phyloP scores from a whole-genome alignment of 1,140 invertebrate species.

The Lutraria rhynchaena region DNA sequence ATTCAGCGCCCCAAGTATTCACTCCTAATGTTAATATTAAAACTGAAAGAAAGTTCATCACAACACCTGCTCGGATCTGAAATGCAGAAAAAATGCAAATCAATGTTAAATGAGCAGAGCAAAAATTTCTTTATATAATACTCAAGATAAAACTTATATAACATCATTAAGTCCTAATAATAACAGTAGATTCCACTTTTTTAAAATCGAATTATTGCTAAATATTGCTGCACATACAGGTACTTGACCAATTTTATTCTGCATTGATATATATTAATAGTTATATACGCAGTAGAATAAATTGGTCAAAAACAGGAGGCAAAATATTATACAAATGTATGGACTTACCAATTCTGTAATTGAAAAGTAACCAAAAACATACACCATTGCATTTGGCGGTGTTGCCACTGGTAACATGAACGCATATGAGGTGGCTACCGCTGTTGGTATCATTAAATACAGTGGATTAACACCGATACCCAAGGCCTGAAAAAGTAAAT shows the following conservation, averaged over 20 bases:
- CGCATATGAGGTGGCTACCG: conserved; percentile 90
- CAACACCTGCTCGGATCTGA: conserved; percentile 47
- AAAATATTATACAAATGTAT: not conserved
- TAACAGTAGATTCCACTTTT: no score
- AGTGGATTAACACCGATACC: conserved; percentile 87
- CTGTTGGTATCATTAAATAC: conserved; percentile 93
- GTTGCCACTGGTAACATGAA: conserved; percentile 92
- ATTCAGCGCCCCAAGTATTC: conserved; percentile 58
- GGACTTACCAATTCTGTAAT: conserved; percentile 82
- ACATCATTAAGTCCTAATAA: no score
- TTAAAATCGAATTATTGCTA: no score
- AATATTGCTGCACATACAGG: no score
- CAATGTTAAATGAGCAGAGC: no score
- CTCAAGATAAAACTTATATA: no score
- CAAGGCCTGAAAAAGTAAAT: conserved; percentile 81
- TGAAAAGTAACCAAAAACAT: conserved; percentile 83
- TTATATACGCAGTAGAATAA: no score
- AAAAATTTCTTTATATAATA: no score
- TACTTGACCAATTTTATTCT: no score
- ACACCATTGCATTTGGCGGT: conserved; percentile 96
- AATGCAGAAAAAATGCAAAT: conserved; percentile 24
- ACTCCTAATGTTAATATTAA: conserved; percentile 42
- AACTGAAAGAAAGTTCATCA: conserved; percentile 53
- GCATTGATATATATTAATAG: no score
- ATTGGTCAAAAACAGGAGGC: not conserved